These are phyloP conservation scores for Andricus grossulariae DNA, from an alignment of 1,140 invertebrate genomes.

Conservation along the genomic window DNA sequence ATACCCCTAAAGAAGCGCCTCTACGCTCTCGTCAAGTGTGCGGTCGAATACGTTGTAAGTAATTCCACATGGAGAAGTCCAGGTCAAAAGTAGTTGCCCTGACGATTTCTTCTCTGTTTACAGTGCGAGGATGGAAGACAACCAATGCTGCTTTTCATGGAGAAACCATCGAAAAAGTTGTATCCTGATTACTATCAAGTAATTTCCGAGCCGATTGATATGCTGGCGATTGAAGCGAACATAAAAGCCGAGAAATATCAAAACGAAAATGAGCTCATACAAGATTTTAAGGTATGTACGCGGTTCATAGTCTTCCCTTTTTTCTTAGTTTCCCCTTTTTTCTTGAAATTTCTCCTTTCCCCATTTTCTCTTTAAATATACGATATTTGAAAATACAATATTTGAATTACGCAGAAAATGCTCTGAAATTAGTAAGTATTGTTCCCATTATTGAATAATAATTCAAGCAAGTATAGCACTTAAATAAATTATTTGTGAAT, in stretches of 20 bases:
- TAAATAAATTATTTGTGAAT: too few species aligned
- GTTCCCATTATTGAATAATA: too few species aligned
- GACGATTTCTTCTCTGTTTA: constrained; percentile 30
- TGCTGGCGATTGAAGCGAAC: constrained; percentile 94
- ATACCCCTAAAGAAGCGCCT: constrained; percentile 85
- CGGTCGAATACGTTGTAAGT: constrained; percentile 86
- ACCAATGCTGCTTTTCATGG: constrained; percentile 95
- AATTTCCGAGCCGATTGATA: constrained; percentile 95
- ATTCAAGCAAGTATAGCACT: too few species aligned
- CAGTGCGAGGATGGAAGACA: constrained; percentile 88
- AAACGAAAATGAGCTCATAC: constrained; percentile 80
- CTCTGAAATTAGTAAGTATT: too few species aligned
- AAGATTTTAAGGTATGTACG: constrained; percentile 80
- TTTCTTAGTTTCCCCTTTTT: too few species aligned
- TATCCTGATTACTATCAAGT: constrained; percentile 98
- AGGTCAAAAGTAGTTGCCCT: neutral
- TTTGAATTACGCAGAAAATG: too few species aligned
- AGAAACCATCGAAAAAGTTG: constrained; percentile 95
- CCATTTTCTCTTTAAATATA: too few species aligned
- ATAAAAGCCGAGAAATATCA: constrained; percentile 86
- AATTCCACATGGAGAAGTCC: constrained; percentile 49
- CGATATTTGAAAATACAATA: too few species aligned
- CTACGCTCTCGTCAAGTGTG: constrained; percentile 84
- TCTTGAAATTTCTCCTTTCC: too few species aligned
- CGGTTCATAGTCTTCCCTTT: too few species aligned